Conservation (phyloP, 2,888 invertebrate species). For the Nymphalis urticae region DNA sequence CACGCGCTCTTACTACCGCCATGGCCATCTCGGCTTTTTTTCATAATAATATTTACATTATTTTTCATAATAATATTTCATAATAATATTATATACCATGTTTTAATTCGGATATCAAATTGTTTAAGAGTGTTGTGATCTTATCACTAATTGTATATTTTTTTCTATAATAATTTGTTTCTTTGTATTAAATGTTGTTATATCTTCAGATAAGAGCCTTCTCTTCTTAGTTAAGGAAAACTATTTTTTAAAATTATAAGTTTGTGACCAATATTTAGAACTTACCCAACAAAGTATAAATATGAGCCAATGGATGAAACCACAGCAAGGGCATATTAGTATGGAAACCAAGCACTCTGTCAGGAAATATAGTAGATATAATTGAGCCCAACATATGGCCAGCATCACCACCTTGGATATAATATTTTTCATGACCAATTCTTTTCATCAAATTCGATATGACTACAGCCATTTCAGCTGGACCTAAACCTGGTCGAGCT, state of each 20-base stretch:
- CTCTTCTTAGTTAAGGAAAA: no score
- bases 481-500: slow-evolving; percentile 78
- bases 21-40: no score
- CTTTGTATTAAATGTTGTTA: no score
- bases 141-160: no score
- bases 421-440: slow-evolving; percentile 83
- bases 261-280: background rate
- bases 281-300: slow-evolving; percentile 65
- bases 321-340: slow-evolving; percentile 81
- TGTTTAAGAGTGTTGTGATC: no score
- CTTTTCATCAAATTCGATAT: slow-evolving; percentile 86
- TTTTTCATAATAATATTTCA: no score
- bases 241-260: background rate
- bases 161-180: no score
- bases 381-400: slow-evolving; percentile 83
- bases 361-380: slow-evolving; percentile 84
- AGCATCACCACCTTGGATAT: slow-evolving; percentile 88
- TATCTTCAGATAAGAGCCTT: no score
- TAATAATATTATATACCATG: no score
- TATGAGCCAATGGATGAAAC: slow-evolving; percentile 45
- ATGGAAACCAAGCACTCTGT: slow-evolving; percentile 77
- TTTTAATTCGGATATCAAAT: no score
- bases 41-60: no score
- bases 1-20: no score
- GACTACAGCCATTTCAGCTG: slow-evolving; percentile 80